Evolutionary conservation across 2,113 vertebrate genomes (phyloP), one percentile per base, ranked within the genome.

Genomic region (Heliornis fulica): DNA sequence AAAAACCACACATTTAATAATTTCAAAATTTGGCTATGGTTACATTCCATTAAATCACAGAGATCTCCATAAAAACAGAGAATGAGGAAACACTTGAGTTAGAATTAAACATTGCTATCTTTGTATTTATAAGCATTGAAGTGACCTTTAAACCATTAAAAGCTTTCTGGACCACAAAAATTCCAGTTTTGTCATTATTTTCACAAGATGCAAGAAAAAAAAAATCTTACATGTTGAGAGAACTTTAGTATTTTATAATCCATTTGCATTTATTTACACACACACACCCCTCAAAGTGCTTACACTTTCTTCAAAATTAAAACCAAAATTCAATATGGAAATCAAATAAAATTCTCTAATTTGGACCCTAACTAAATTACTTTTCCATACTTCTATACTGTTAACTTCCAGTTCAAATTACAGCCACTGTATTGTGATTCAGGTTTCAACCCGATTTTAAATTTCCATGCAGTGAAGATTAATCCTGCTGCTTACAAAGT

Each of bases 401-500:
- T 86, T 96, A 89, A 95, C 70, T 95, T 95, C 92, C 72, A 87
- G 74, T 74, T 94, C 80, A 79, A 88, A 83, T 94, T 94, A 92
- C 89, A 94, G 50, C 36, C 83, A 89, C 29, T 4, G 9, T 91
- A 77, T 91, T 76, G 54, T 43, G 68, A 83, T 90, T 53, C 94
- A 86, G 75, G 72, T 93, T 94, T 89, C 26, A 1, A 81, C 94
- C 76, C 18, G 20, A 93, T 95, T 83, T 89, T 57, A 92, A 96
- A 91, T 94, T 76, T 68, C 88, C 90, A 76, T 84, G 91, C 93
- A 96, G 77, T 53, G 41, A 91, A 92, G 74, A 81, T 85, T 96
- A 97, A 97, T 97, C 91, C 92, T 63, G 66, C 40, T 92, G 85
- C 78, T 96, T 90, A 93, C 82, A 89, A 97, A 97, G 96, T 92